A percentile compares a stretch with the other conserved stretches of the same genome.
Conservation (phyloP, 1,140 invertebrate genomes). For the Drosophila burlai region DNA sequence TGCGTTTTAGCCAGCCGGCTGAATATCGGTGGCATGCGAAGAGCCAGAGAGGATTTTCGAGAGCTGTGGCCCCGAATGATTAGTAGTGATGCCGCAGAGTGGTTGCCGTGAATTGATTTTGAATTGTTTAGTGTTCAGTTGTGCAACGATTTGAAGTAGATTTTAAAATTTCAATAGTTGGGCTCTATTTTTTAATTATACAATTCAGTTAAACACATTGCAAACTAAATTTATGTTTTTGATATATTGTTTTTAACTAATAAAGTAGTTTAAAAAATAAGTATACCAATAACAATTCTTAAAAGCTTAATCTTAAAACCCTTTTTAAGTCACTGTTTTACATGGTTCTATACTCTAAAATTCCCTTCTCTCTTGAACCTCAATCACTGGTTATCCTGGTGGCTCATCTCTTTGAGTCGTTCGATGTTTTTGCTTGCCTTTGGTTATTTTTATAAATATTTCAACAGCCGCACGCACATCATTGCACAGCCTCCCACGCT, state of each 20-base stretch:
- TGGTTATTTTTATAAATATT: constrained; percentile 80
- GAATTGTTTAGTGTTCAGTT: not conserved
- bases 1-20: constrained; percentile 32
- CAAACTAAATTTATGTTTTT: too few relatives aligned
- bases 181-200: not conserved
- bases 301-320: too few relatives aligned
- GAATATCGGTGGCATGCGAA: constrained; percentile 30
- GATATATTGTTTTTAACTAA: too few relatives aligned
- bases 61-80: constrained; percentile 12
- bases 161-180: not conserved
- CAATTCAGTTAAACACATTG: not conserved
- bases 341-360: not conserved
- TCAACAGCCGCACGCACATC: constrained; percentile 56
- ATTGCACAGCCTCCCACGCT: constrained; percentile 3
- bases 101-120: constrained; percentile 22
- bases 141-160: not conserved
- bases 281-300: too few relatives aligned
- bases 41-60: constrained; percentile 17
- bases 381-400: constrained; percentile 9
- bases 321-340: not conserved
- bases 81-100: constrained; percentile 31
- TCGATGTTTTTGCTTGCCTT: constrained; percentile 42
- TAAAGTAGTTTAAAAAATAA: too few relatives aligned
- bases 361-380: not conserved
- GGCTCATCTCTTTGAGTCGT: constrained; percentile 10